These are phyloP conservation scores for Carabus problematicus DNA, from an alignment of 2,888 invertebrate species.

Conservation along the genomic window DNA sequence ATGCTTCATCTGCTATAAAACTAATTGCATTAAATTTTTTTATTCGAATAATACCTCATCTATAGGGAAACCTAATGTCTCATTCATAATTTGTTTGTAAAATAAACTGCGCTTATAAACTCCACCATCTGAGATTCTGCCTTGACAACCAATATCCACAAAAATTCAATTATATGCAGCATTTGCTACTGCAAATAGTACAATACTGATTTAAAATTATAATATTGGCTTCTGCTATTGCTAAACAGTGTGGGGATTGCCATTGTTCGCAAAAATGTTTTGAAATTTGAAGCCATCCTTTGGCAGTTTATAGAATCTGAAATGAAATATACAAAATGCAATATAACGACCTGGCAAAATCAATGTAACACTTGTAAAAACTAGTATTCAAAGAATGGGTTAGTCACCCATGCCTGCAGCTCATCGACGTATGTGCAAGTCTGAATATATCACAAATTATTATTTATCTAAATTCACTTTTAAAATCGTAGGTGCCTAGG, in stretches of 20 bases:
- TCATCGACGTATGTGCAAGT: no score
- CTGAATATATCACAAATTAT: no score
- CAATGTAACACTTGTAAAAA: no score
- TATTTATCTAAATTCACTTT: no score
- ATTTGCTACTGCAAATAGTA: constrained; percentile 55
- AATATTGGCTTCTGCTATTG: constrained; percentile 50
- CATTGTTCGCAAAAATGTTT: constrained; percentile 49
- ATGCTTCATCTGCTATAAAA: constrained; percentile 48
- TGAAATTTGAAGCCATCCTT: constrained; percentile 50
- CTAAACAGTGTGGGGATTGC: constrained; percentile 52
- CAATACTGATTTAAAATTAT: constrained; percentile 53
- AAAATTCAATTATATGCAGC: constrained; percentile 54
- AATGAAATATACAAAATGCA: no score
- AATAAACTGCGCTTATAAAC: constrained; percentile 46
- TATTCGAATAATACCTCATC: constrained; percentile 29
- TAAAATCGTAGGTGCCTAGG: no score
- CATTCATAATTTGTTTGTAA: constrained; percentile 42
- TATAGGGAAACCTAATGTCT: not conserved
- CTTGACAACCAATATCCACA: constrained; percentile 53
- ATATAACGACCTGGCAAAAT: no score
- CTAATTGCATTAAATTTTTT: constrained; percentile 44
- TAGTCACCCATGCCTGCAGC: no score
- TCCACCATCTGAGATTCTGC: constrained; percentile 52
- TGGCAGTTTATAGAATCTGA: constrained; percentile 47
- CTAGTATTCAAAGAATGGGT: no score